Conservation (phyloP, 30 jellyfish, hydroid and myxozoan genomes). For the Pelagia noctiluca region DNA sequence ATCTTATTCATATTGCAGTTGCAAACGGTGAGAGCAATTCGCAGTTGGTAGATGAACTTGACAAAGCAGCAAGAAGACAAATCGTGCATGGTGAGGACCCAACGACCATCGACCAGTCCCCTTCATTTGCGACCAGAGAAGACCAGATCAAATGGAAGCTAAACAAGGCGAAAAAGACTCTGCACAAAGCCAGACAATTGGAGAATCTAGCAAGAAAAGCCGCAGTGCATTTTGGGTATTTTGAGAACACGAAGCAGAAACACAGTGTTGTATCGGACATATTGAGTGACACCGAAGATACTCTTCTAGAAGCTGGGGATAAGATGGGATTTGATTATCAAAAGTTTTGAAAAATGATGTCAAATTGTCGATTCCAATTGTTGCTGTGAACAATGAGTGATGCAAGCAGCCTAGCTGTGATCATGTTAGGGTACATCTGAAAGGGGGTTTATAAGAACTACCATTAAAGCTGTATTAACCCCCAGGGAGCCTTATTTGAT, state of each 20-base stretch:
- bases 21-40: slow-evolving; percentile 68
- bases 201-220: slow-evolving; percentile 86
- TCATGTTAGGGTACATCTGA: too few relatives aligned
- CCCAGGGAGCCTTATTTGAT: too few relatives aligned
- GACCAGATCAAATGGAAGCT: slow-evolving; percentile 93
- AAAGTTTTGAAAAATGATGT: slow-evolving; percentile 77
- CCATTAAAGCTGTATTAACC: too few relatives aligned
- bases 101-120: slow-evolving; percentile 74
- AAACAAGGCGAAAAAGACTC: slow-evolving; percentile 91
- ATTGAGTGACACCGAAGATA: slow-evolving; percentile 82
- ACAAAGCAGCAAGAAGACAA: slow-evolving; percentile 62
- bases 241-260: slow-evolving; percentile 53
- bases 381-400: too few relatives aligned
- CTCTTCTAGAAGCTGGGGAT: slow-evolving; percentile 90
- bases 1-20: slow-evolving; percentile 12
- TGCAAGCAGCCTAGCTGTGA: too few relatives aligned
- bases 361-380: too few relatives aligned
- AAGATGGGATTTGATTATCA: slow-evolving; percentile 91
- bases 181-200: slow-evolving; percentile 86
- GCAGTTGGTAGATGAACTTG: slow-evolving; percentile 60
- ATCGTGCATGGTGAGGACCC: slow-evolving; percentile 76
- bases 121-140: slow-evolving; percentile 77
- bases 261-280: slow-evolving; percentile 82
- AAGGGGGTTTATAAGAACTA: too few relatives aligned
- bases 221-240: slow-evolving; percentile 89